Percentiles rank a stretch among this genome's conserved stretches.
Conservation (phyloP, 2,888 invertebrate genomes). For the Drosophila borborema region DNA sequence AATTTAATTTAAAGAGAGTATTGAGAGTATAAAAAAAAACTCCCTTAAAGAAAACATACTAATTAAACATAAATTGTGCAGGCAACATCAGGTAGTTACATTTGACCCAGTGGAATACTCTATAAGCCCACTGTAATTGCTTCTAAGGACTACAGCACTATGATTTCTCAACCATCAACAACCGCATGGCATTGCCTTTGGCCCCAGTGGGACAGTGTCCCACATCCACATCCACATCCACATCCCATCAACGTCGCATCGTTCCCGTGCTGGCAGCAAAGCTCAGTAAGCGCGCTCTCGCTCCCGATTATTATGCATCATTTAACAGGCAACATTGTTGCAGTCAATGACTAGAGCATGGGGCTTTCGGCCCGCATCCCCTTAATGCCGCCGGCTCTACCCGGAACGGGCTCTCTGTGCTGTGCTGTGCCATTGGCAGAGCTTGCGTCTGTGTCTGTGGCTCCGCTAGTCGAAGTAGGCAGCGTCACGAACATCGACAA, state of each 20-base stretch:
- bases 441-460: constrained; percentile 5
- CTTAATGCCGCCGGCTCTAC: constrained; percentile 9
- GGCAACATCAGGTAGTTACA: background rate
- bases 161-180: constrained; percentile 62
- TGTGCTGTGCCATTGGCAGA: background rate
- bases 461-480: constrained; percentile 35
- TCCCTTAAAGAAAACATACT: too few relatives aligned
- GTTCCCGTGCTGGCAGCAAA: constrained; percentile 52
- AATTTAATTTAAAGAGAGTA: background rate
- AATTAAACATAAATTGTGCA: background rate
- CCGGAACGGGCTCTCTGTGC: constrained; percentile 6
- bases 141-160: constrained; percentile 43
- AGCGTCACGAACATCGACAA: constrained; percentile 67
- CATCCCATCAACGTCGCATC: constrained; percentile 41
- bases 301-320: constrained; percentile 79
- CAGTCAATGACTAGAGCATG: constrained; percentile 69
- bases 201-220: constrained; percentile 61
- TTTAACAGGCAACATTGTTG: constrained; percentile 80
- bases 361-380: constrained; percentile 17
- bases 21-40: too few relatives aligned
- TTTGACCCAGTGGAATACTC: background rate
- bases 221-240: constrained; percentile 72
- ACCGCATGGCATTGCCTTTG: constrained; percentile 38
- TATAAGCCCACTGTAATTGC: constrained; percentile 15
- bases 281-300: constrained; percentile 66